These are phyloP conservation scores for Glossophaga mutica DNA, from an alignment of 2,797 vertebrate species.

Conservation along the genomic window DNA sequence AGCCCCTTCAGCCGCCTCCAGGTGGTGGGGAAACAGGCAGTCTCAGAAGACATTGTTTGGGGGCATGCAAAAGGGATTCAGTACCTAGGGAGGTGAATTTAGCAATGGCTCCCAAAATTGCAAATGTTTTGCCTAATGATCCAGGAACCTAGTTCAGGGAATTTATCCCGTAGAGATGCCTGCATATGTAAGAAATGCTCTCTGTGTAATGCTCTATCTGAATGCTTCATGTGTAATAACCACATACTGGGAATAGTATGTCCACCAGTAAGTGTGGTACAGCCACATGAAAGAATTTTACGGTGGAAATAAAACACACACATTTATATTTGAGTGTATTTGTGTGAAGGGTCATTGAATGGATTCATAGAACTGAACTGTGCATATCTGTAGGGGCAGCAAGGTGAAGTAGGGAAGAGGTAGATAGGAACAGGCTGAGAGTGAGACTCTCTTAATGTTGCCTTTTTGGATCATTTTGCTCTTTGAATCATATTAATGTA, in stretches of 20 bases:
- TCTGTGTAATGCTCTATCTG: neutral
- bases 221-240: neutral
- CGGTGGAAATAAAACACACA: neutral
- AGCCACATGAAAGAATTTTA: neutral
- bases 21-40: neutral
- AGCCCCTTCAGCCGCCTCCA: neutral
- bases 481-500: neutral
- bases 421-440: neutral
- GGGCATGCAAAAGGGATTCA: neutral
- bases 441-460: neutral
- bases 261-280: neutral
- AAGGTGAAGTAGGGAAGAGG: neutral
- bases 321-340: neutral
- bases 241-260: neutral
- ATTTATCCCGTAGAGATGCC: neutral
- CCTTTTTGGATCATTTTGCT: neutral
- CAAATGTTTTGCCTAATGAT: neutral
- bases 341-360: neutral
- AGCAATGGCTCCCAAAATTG: neutral
- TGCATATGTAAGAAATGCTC: neutral
- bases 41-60: neutral
- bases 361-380: neutral
- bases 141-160: neutral
- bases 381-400: neutral
- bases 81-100: neutral